phyloP scores from a whole-genome alignment of 2,797 vertebrate species.

The Hippoglossus hippoglossus region DNA sequence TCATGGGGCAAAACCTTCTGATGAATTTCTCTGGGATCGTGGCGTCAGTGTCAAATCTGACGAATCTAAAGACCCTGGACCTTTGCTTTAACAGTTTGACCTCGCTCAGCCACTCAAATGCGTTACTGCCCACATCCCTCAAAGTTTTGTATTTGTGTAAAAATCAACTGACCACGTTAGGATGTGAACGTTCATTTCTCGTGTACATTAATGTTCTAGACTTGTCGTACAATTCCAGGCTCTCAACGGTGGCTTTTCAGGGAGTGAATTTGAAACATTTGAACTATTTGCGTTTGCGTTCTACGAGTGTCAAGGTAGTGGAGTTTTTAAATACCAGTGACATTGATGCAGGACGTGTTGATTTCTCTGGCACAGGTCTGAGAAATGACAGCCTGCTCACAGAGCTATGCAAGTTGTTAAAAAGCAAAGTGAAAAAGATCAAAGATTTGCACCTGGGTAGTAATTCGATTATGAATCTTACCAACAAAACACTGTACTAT shows the following conservation, averaged over 20 bases:
- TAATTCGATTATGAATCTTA: conserved; percentile 65
- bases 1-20: conserved; percentile 72
- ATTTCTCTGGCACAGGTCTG: conserved; percentile 79
- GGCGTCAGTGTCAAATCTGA: conserved; percentile 70
- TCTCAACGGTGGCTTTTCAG: conserved; percentile 68
- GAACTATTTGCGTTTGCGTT: conserved; percentile 65
- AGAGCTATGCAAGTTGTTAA: conserved; percentile 71
- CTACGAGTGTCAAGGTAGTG: conserved; percentile 68
- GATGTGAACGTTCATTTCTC: conserved; percentile 68
- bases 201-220: conserved; percentile 67
- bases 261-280: conserved; percentile 70
- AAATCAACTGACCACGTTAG: conserved; percentile 76
- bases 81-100: conserved; percentile 76
- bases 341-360: conserved; percentile 55
- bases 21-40: conserved; percentile 72
- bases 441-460: conserved; percentile 44
- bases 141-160: conserved; percentile 57
- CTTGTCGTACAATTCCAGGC: conserved; percentile 75
- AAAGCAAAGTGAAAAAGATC: conserved; percentile 25
- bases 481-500: conserved; percentile 19
- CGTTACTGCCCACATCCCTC: conserved; percentile 74
- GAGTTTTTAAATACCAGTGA: conserved; percentile 75
- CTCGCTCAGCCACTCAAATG: conserved; percentile 72
- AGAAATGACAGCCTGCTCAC: conserved; percentile 24
- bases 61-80: conserved; percentile 63